Percentiles rank a stretch among this genome's conserved stretches.
These are phyloP conservation scores for Sula dactylatra DNA, from an alignment of 2,113 vertebrate genomes.

Conservation along the genomic window DNA sequence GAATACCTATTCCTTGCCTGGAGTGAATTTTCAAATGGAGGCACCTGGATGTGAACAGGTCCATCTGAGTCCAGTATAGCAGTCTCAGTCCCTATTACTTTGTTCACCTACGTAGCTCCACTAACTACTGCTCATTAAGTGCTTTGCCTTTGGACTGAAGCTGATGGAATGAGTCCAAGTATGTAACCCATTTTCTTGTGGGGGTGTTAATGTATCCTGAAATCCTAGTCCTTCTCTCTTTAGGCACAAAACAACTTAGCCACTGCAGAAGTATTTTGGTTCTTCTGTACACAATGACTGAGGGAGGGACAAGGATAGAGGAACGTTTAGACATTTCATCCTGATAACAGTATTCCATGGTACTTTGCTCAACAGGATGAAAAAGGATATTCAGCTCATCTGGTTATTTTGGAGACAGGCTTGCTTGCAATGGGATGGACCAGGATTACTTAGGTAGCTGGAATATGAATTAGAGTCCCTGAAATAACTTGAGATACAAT, in stretches of 20 bases:
- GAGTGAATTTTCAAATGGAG: background rate
- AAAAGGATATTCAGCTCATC: background rate
- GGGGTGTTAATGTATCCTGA: background rate
- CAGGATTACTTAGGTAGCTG: background rate
- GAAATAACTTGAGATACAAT: background rate
- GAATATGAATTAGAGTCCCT: background rate
- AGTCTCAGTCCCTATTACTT: background rate
- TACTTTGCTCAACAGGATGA: background rate
- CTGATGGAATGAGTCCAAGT: background rate
- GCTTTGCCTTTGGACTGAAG: background rate
- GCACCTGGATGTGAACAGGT: background rate
- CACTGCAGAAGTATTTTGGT: background rate
- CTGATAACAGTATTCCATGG: background rate
- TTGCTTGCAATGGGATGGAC: background rate
- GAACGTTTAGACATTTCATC: background rate
- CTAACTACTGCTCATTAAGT: background rate
- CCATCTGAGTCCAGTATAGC: background rate
- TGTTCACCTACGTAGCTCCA: background rate
- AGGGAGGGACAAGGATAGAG: background rate
- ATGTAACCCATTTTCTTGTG: background rate
- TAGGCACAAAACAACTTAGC: background rate
- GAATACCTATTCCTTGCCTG: background rate
- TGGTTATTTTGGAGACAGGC: background rate
- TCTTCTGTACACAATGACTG: rapidly evolving
- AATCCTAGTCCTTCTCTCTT: background rate